phyloP scores from a whole-genome alignment of 1,140 invertebrate genomes.

The Ceratosolen fusciceps region DNA sequence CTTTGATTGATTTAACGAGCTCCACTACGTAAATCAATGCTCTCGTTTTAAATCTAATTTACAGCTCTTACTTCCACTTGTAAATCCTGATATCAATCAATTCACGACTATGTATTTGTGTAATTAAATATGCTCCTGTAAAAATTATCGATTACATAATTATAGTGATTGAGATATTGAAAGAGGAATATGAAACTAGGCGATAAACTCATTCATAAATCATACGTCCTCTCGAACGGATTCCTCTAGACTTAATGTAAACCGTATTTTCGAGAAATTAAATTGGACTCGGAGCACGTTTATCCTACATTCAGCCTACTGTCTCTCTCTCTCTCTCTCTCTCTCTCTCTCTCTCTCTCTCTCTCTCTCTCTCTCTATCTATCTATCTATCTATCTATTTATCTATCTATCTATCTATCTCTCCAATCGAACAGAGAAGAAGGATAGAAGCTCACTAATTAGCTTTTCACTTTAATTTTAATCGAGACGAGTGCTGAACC shows the following conservation, averaged over 20 bases:
- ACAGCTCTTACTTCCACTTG: neutral
- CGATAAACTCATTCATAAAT: neutral
- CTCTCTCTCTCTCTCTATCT: too few species aligned
- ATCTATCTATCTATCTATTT: too few species aligned
- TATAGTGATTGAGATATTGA: neutral
- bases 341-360: too few species aligned
- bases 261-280: too few species aligned
- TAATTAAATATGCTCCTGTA: neutral
- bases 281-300: too few species aligned
- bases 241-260: neutral
- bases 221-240: neutral
- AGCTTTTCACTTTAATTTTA: too few species aligned
- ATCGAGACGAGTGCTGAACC: too few species aligned
- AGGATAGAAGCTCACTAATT: too few species aligned
- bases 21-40: neutral
- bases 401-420: too few species aligned
- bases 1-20: neutral
- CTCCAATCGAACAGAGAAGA: too few species aligned
- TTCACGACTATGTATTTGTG: neutral
- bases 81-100: neutral
- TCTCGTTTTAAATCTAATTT: neutral
- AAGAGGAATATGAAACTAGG: neutral
- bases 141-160: neutral
- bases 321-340: too few species aligned
- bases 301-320: too few species aligned